Conservation (phyloP, 2,888 invertebrate genomes). For the Drosophila mimica region DNA sequence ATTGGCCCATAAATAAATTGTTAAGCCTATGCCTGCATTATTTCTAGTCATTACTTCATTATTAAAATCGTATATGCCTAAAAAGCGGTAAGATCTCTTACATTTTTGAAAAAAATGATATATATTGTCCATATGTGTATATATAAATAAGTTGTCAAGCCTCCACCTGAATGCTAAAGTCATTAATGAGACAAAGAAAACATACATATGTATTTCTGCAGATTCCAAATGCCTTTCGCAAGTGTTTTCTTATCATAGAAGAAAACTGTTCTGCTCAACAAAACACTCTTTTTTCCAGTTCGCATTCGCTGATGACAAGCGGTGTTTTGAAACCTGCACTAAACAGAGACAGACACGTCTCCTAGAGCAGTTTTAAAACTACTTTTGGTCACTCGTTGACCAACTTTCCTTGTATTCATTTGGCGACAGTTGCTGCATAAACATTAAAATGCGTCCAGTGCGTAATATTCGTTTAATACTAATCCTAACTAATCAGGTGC, state of each 20-base stretch:
- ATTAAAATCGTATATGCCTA: too few species aligned
- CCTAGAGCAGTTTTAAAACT: neutral
- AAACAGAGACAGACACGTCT: neutral
- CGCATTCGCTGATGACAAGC: neutral
- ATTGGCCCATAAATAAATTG: neutral
- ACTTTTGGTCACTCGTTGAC: neutral
- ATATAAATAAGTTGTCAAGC: conserved; percentile 5
- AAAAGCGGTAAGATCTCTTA: too few species aligned
- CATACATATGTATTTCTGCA: conserved; percentile 4
- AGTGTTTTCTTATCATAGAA: conserved; percentile 41
- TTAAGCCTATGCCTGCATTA: too few species aligned
- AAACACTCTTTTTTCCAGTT: neutral
- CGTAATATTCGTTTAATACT: neutral
- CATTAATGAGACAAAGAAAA: neutral
- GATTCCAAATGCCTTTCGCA: conserved; percentile 11
- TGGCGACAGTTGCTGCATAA: conserved; percentile 2
- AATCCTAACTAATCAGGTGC: neutral
- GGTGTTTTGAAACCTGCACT: neutral
- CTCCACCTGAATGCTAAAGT: neutral
- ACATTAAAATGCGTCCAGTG: conserved; percentile 13
- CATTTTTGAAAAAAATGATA: too few species aligned
- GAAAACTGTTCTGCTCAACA: neutral
- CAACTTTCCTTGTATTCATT: conserved; percentile 4
- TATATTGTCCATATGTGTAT: neutral
- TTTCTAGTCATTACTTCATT: too few species aligned